Evolutionary conservation across 1,140 invertebrate genomes (phyloP), one percentile per base, ranked within the genome.

Genomic region (Triops cancriformis): DNA sequence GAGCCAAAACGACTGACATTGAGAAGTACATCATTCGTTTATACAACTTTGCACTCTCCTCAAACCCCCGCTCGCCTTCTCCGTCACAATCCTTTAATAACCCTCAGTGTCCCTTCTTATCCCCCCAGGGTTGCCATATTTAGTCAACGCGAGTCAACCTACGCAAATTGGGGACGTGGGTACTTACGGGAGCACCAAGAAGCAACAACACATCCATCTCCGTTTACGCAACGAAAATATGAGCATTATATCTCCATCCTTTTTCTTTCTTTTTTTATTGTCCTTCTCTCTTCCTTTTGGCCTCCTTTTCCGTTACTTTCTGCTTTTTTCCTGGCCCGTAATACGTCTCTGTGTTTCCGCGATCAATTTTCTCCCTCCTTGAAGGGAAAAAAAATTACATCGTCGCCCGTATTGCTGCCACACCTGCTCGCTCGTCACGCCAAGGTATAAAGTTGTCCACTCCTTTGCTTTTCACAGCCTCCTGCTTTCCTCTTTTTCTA

Each of bases 401-500:
- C 51, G 51, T 64, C 14, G 18, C 51, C 51, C 23, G 51, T 14
- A 37, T 37, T 37, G 31, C 51, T 64, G 51, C 51, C 51, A 64
- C 51, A 64, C 51, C 51, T 64, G 51, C 51, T 64, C 51, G 51
- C 51, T 64, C 51, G 23, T 64, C 51, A 64, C 51, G 51, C 51
- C 23, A 64, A 64, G 51, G 51, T 64, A 64, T 64, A 64, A 23
- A 37, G 31, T 7, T 37, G 31, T 37, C 31, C 2, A 7, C 31
- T 37, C 2, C 31, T 37, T 37, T 37, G 31, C 31, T 37, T 37
- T 37, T 37, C 7, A 7, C 31, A 37, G 2, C 31, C 31, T 37
- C 2, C n/a, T n/a, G n/a, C n/a, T n/a, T n/a, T n/a, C n/a, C n/a
- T n/a, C n/a, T n/a, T n/a, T n/a, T n/a, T n/a, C n/a, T n/a, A n/a